Evolutionary conservation across 2,113 vertebrate genomes (phyloP).

Genomic region (Rhipidura dahli): DNA sequence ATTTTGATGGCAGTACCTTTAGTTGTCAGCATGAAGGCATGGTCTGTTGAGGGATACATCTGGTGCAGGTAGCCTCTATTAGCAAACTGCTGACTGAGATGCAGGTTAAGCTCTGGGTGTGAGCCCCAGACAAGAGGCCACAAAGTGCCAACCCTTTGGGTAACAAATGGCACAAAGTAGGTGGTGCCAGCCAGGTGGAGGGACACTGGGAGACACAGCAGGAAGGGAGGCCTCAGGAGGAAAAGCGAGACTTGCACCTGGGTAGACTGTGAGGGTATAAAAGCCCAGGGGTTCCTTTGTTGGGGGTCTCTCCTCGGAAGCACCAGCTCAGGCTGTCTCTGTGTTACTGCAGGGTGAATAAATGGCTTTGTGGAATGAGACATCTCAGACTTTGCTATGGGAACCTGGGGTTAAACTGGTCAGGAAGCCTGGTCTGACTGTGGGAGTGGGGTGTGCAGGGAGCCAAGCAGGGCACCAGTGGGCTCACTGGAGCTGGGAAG

Average conservation of each 20-base stretch:
- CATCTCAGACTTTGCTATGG: not conserved
- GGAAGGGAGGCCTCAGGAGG: not conserved
- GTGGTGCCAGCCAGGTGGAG: not conserved
- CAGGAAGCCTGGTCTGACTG: not conserved
- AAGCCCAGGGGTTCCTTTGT: not conserved
- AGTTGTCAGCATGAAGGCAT: not conserved
- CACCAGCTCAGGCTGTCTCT: not conserved
- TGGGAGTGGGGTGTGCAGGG: not conserved
- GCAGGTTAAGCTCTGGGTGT: not conserved
- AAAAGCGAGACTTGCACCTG: fast-evolving
- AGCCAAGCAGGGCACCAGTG: fast-evolving
- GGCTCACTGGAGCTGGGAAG: not conserved
- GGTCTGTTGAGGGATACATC: not conserved
- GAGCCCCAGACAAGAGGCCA: not conserved
- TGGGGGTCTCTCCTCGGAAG: not conserved
- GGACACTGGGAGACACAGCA: not conserved
- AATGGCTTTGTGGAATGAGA: not conserved
- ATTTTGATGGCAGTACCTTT: not conserved
- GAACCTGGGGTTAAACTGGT: not conserved
- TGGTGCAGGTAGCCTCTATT: not conserved
- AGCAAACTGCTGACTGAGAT: not conserved
- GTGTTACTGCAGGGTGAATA: not conserved
- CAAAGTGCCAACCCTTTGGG: not conserved
- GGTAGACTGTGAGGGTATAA: not conserved
- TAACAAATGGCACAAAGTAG: no score